Conservation (phyloP, 2,797 vertebrate species). For the Tarsius wallacei region DNA sequence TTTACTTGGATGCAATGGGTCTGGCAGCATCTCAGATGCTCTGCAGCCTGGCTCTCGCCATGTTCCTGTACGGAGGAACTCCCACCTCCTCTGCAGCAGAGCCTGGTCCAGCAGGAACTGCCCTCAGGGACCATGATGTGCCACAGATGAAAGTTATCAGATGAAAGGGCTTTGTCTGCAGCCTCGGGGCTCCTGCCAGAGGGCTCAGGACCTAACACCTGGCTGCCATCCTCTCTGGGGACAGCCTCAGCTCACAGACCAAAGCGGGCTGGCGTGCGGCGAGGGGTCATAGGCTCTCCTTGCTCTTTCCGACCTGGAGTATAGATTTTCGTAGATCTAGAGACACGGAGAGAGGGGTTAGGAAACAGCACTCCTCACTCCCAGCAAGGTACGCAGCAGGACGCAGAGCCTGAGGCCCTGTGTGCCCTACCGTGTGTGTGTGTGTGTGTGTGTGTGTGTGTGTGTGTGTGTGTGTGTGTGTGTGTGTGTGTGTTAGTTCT, state of each 20-base stretch:
- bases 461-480: too few species aligned
- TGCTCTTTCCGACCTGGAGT: constrained; percentile 97
- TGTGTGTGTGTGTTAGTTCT: background rate
- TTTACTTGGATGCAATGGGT: background rate
- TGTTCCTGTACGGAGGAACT: background rate
- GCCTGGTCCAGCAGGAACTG: background rate
- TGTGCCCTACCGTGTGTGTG: background rate
- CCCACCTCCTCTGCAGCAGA: background rate
- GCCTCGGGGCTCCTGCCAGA: background rate
- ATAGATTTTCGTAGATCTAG: constrained; percentile 96
- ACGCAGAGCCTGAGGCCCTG: background rate
- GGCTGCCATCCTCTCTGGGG: background rate
- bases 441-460: too few species aligned
- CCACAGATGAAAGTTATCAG: constrained; percentile 28
- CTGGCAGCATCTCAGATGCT: background rate
- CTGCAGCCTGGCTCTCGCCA: background rate
- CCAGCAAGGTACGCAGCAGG: background rate
- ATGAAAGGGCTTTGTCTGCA: background rate
- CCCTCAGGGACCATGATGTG: background rate
- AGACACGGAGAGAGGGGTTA: constrained; percentile 14
- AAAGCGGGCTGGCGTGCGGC: constrained; percentile 96
- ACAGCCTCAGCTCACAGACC: constrained; percentile 92
- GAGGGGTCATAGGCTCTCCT: constrained; percentile 95
- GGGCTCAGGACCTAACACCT: background rate
- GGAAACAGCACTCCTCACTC: background rate